Conservation (phyloP, 2,113 vertebrate genomes). For the Anoplopoma fimbria region DNA sequence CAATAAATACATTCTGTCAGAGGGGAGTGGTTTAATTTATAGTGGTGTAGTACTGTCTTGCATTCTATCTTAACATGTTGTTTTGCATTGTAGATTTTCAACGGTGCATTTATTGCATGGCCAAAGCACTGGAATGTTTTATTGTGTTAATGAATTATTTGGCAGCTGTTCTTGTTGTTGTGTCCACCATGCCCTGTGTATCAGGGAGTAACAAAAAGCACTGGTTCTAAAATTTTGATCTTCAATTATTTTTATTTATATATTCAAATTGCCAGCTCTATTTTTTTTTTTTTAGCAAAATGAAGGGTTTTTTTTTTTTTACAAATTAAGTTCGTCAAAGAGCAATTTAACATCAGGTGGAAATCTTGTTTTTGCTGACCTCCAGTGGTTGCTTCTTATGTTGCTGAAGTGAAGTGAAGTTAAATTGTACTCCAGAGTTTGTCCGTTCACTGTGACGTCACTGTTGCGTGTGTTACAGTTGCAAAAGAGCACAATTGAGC, state of each 20-base stretch:
- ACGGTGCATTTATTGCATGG: neutral
- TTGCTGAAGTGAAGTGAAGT: neutral
- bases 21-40: neutral
- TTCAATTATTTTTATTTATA: neutral
- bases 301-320: too few relatives aligned
- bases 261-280: neutral
- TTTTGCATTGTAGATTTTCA: too few relatives aligned
- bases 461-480: neutral
- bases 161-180: slow-evolving; percentile 19
- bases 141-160: neutral
- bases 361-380: slow-evolving; percentile 5
- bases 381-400: neutral
- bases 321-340: neutral
- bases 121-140: neutral
- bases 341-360: slow-evolving; percentile 42
- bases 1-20: neutral
- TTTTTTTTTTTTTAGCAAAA: too few relatives aligned
- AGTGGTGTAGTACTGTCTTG: neutral
- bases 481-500: neutral
- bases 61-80: neutral
- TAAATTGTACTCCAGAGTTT: neutral
- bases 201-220: neutral
- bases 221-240: neutral
- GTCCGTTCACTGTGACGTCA: neutral
- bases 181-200: neutral